phyloP scores from a whole-genome alignment of 2,113 vertebrate genomes.

The Scomber japonicus region DNA sequence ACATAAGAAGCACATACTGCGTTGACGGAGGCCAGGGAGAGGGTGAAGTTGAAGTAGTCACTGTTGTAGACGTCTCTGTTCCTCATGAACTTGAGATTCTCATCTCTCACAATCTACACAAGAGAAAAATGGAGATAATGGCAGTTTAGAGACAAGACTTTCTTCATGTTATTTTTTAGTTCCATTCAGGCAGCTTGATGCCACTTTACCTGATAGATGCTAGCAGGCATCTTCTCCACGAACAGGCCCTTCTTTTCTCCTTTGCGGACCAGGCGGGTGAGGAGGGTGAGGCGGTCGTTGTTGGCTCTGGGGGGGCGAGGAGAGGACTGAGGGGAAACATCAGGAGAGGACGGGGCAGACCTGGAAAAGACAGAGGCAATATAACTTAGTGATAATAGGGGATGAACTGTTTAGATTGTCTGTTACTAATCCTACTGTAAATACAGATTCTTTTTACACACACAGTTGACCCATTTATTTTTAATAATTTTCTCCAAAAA shows the following conservation, averaged over 20 bases:
- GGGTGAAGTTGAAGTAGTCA: constrained; percentile 98
- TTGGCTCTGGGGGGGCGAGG: constrained; percentile 95
- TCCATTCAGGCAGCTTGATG: too few species aligned
- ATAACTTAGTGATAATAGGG: neutral
- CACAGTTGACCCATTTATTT: too few species aligned
- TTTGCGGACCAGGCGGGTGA: constrained; percentile 97
- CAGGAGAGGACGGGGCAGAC: constrained; percentile 97
- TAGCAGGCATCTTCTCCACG: constrained; percentile 97
- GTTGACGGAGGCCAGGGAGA: constrained; percentile 96
- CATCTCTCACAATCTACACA: constrained; percentile 95
- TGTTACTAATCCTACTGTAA: too few species aligned
- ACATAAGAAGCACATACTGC: constrained; percentile 84
- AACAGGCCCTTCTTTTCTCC: constrained; percentile 98
- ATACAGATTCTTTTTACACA: too few species aligned
- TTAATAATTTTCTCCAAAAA: too few species aligned
- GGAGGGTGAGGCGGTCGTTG: constrained; percentile 95
- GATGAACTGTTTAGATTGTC: neutral
- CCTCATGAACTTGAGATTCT: constrained; percentile 99
- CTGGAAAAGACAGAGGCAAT: constrained; percentile 74
- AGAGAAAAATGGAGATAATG: neutral
- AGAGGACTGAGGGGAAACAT: constrained; percentile 97
- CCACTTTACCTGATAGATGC: constrained; percentile 93
- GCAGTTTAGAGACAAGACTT: neutral
- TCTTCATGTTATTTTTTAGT: neutral
- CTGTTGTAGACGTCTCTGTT: constrained; percentile 98